Evolutionary conservation across 2,113 vertebrate genomes (phyloP).

Genomic region (Lophotis ruficrista): DNA sequence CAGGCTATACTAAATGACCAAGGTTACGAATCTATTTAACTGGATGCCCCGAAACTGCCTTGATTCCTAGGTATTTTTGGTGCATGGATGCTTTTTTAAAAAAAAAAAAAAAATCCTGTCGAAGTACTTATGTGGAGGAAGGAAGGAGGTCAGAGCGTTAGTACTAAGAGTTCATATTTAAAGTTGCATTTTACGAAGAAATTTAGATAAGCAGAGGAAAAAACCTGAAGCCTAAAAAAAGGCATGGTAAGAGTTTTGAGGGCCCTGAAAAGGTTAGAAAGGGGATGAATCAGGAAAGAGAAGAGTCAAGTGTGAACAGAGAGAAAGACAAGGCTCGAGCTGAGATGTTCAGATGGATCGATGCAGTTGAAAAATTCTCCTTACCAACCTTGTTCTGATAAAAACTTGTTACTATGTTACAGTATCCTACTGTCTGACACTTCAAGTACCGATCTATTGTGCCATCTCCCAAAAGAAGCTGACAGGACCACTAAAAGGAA

Average conservation of each 20-base stretch:
- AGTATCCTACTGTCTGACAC: background rate
- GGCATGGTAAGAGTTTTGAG: background rate
- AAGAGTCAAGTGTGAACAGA: background rate
- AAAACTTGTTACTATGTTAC: background rate
- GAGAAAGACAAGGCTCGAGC: background rate
- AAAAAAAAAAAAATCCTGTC: background rate
- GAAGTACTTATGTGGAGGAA: fast-evolving
- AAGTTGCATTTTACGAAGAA: background rate
- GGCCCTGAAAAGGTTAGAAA: background rate
- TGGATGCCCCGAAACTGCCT: background rate
- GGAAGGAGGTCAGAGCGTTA: background rate
- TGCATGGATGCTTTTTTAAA: background rate
- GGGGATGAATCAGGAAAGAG: background rate
- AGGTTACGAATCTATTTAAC: background rate
- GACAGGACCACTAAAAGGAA: background rate
- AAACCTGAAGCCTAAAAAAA: background rate
- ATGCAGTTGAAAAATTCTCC: background rate
- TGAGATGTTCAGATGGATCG: fast-evolving
- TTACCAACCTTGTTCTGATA: background rate
- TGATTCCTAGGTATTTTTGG: background rate
- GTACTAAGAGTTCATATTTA: background rate
- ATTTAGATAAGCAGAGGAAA: background rate
- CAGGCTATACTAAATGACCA: background rate
- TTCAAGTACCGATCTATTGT: background rate
- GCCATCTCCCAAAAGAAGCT: background rate